These are phyloP conservation scores for Lophochroa leadbeateri DNA, from an alignment of 2,113 vertebrate species.

Conservation along the genomic window DNA sequence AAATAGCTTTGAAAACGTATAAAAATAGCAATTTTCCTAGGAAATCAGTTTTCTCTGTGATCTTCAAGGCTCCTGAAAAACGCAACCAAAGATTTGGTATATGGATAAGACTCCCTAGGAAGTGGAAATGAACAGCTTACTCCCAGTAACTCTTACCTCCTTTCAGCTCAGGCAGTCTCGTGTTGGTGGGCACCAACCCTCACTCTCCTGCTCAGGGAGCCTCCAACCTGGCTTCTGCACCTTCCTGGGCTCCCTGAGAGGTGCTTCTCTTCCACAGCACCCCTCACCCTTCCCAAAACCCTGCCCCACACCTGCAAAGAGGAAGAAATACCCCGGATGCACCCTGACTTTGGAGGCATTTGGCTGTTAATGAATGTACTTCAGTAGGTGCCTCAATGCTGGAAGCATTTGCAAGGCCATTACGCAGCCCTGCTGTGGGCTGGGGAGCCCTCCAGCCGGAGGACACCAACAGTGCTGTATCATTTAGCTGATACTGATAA, in stretches of 20 bases:
- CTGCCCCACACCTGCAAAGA: background rate
- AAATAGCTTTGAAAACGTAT: background rate
- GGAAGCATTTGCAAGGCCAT: background rate
- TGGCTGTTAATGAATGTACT: background rate
- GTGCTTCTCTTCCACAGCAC: background rate
- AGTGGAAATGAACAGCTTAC: background rate
- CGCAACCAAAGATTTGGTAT: background rate
- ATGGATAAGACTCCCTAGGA: background rate
- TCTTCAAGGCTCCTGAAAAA: background rate
- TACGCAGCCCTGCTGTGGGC: background rate
- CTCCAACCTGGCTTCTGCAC: accelerated
- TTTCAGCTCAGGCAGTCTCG: accelerated
- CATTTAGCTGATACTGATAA: background rate
- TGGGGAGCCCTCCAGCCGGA: background rate
- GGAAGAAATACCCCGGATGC: background rate
- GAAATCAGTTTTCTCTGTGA: background rate
- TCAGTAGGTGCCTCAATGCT: background rate
- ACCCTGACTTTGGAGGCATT: background rate
- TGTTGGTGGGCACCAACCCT: background rate
- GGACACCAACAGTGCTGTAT: background rate
- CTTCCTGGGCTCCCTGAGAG: accelerated
- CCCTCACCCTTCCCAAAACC: background rate
- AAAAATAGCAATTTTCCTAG: background rate
- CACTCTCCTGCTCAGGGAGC: accelerated
- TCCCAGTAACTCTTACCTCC: background rate